Evolutionary conservation across 2,797 vertebrate species (phyloP), one percentile per base, ranked within the genome.

Genomic region (Propithecus deckenii): DNA sequence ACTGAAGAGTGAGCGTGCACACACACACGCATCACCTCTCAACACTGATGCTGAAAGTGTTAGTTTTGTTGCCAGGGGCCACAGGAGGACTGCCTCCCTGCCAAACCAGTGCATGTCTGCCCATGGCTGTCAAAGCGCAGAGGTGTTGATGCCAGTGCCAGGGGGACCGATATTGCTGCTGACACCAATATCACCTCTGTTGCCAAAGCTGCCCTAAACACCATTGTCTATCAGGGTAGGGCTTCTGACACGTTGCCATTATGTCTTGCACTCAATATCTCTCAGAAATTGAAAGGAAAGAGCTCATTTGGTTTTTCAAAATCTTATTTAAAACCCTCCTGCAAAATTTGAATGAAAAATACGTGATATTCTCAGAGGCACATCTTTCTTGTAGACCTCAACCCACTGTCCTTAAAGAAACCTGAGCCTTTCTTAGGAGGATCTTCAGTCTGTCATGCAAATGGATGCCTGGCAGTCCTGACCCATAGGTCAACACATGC

Each of bases 291-390:
- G 75, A 84, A 78, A 15, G 55, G 1, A 74, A 95, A 28, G 9
- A n/a, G 10, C 25, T 80, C 30, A 38, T 18, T 38, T 35, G 9
- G 3, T 76, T 65, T 76, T 85, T 89, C 41, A 57, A 67, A 65
- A 57, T 87, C 50, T 95, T 71, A 55, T 41, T 63, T 80, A 32
- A 93, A 91, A 75, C 9, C 4, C 43, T 12, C 38, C 85, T 89
- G 30, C 2, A 89, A 92, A 65, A 59, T 23, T 30, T 76, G 9
- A 89, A 14, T 86, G 61, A 57, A 12, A 55, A n/a, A 23, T 35
- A 43, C 4, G 0, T 5, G 1, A 10, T 94, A 14, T 69, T 75
- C 71, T 71, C 72, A 69, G 76, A 71, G 32, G 8, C 46, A 8
- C 0, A 9, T 67, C 71, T 90, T 87, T 13, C 78, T 32, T 84